These are phyloP conservation scores for Hylaeus anthracinus DNA, from an alignment of 1,140 invertebrate genomes.

Conservation along the genomic window DNA sequence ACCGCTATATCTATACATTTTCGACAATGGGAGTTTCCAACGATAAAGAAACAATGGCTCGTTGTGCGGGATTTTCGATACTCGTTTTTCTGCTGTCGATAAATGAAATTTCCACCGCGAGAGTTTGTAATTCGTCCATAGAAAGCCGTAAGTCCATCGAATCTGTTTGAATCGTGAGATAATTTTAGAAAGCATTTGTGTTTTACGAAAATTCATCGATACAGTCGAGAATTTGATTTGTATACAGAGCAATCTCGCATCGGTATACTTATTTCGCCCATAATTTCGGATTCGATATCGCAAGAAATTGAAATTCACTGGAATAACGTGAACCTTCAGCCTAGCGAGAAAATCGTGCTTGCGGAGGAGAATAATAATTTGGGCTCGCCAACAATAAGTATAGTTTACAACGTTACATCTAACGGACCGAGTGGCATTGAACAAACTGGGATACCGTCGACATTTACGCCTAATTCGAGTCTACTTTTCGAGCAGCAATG, in stretches of 20 bases:
- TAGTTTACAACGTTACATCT: slow-evolving; percentile 54
- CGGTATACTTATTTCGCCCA: slow-evolving; percentile 66
- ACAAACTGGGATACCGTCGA: slow-evolving; percentile 60
- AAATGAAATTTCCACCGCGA: not conserved
- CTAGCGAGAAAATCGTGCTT: slow-evolving; percentile 59
- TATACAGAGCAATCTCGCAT: slow-evolving; percentile 45
- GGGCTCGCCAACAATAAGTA: no score
- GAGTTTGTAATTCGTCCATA: not conserved
- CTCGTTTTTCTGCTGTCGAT: not conserved
- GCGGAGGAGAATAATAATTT: not conserved
- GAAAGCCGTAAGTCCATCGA: not conserved
- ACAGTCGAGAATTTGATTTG: not conserved
- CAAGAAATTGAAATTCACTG: slow-evolving; percentile 71
- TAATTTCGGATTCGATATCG: slow-evolving; percentile 54
- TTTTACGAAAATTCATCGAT: no score
- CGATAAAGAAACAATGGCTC: not conserved
- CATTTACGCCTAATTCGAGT: slow-evolving; percentile 61
- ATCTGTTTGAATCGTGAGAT: no score
- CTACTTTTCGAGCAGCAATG: slow-evolving; percentile 64
- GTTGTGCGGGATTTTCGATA: not conserved
- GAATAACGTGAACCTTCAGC: slow-evolving; percentile 61
- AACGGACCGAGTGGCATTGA: slow-evolving; percentile 53
- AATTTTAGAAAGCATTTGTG: no score
- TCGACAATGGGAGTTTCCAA: no score
- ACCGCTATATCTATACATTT: no score